Conservation (phyloP, 2,888 invertebrate genomes). For the Plebejus anna region DNA sequence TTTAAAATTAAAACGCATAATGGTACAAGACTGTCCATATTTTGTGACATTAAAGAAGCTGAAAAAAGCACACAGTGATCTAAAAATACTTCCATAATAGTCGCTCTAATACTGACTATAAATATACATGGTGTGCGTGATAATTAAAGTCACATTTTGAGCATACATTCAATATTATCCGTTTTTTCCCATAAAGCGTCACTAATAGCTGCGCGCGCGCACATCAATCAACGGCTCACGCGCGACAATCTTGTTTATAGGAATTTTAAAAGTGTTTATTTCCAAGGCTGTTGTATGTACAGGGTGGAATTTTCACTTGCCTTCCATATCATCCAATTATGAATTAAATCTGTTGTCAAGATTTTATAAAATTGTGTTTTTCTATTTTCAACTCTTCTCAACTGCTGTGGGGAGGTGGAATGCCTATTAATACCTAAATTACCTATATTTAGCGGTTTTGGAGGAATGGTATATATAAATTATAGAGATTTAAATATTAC, state of each 20-base stretch:
- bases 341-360: neutral
- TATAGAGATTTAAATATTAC: no score
- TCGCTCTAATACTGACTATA: neutral
- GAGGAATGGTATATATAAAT: no score
- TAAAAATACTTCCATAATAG: neutral
- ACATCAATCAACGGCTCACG: conserved; percentile 62
- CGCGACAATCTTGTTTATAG: conserved; percentile 75
- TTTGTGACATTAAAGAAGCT: neutral
- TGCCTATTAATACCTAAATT: no score
- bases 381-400: neutral
- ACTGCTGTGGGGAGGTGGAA: neutral
- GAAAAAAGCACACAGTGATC: neutral
- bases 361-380: neutral
- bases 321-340: neutral
- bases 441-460: no score
- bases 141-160: conserved; percentile 37
- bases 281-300: conserved; percentile 53
- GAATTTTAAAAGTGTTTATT: conserved; percentile 75
- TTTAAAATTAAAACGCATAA: neutral
- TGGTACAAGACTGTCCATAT: neutral
- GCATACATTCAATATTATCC: conserved; percentile 42
- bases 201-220: conserved; percentile 62
- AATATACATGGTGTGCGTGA: conserved; percentile 29
- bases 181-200: conserved; percentile 62
- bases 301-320: conserved; percentile 43